Conservation (phyloP, 2,888 invertebrate species). For the Psylliodes chrysocephalus region DNA sequence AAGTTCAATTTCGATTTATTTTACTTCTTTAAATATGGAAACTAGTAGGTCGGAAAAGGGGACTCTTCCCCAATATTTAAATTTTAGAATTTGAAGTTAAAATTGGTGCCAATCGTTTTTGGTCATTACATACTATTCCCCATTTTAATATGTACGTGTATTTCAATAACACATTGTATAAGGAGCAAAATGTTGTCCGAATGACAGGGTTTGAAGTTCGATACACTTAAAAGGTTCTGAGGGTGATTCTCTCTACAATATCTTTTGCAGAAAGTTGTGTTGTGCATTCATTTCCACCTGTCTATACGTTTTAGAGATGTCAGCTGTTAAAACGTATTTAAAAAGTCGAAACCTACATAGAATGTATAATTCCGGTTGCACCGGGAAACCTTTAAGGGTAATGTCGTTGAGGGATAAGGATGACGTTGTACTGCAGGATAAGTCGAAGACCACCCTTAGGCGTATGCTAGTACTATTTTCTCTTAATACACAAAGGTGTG, state of each 20-base stretch:
- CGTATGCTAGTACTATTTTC: slow-evolving; percentile 27
- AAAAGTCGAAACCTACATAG: slow-evolving; percentile 16
- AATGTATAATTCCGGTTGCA: slow-evolving; percentile 34
- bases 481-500: slow-evolving; percentile 29
- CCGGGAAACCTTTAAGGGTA: slow-evolving; percentile 31
- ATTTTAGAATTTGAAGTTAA: too few species aligned
- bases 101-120: too few species aligned
- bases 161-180: too few species aligned
- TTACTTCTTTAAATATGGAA: too few species aligned
- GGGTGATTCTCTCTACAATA: slow-evolving; percentile 5
- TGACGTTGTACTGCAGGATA: slow-evolving; percentile 20
- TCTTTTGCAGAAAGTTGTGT: slow-evolving; percentile 7
- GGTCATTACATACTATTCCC: too few species aligned
- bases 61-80: too few species aligned
- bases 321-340: too few species aligned
- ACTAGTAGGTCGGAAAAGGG: too few species aligned
- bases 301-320: too few species aligned
- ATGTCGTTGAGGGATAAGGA: slow-evolving; percentile 36
- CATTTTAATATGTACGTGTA: too few species aligned
- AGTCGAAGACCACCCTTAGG: slow-evolving; percentile 38
- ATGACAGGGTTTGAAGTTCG: not conserved
- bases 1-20: too few species aligned
- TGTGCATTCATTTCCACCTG: not conserved
- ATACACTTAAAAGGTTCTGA: not conserved
- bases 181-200: too few species aligned